These are phyloP conservation scores for Hemistola chrysoprasaria DNA, from an alignment of 2,888 invertebrate genomes.

Conservation along the genomic window DNA sequence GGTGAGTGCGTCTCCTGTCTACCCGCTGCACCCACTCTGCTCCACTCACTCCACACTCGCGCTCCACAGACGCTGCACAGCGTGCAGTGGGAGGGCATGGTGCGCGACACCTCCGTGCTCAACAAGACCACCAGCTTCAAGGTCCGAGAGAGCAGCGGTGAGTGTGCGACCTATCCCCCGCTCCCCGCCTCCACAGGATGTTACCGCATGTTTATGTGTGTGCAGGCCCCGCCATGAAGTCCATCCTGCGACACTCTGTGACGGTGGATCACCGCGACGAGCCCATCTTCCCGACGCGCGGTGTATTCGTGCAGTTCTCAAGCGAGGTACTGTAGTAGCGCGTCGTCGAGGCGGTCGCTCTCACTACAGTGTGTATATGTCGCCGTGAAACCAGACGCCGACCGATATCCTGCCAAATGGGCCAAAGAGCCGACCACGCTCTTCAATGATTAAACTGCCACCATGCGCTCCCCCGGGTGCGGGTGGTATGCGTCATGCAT, in stretches of 20 bases:
- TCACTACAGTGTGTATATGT: no score
- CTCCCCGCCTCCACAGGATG: no score
- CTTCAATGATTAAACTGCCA: no score
- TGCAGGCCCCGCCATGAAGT: slow-evolving; percentile 94
- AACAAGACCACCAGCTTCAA: slow-evolving; percentile 86
- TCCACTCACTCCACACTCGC: not conserved
- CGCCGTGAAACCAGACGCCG: no score
- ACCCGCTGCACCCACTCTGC: not conserved
- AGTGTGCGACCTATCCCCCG: no score
- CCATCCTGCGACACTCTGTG: slow-evolving; percentile 90
- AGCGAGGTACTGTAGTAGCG: no score
- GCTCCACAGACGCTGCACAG: slow-evolving; percentile 87
- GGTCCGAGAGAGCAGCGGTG: slow-evolving; percentile 90
- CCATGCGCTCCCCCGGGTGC: no score
- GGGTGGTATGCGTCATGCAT: no score
- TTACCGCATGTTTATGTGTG: no score
- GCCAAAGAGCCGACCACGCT: no score
- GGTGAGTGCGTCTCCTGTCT: slow-evolving; percentile 51
- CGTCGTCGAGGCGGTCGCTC: no score
- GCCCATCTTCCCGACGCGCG: slow-evolving; percentile 89
- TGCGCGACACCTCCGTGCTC: slow-evolving; percentile 89
- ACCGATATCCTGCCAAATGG: no score
- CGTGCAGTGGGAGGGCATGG: slow-evolving; percentile 93
- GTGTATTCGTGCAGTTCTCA: slow-evolving; percentile 86
- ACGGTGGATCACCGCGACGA: slow-evolving; percentile 91